Percentiles rank a stretch among this genome's conserved stretches.
Evolutionary conservation across 2,113 vertebrate species (phyloP).

Genomic region (Picathartes gymnocephalus): DNA sequence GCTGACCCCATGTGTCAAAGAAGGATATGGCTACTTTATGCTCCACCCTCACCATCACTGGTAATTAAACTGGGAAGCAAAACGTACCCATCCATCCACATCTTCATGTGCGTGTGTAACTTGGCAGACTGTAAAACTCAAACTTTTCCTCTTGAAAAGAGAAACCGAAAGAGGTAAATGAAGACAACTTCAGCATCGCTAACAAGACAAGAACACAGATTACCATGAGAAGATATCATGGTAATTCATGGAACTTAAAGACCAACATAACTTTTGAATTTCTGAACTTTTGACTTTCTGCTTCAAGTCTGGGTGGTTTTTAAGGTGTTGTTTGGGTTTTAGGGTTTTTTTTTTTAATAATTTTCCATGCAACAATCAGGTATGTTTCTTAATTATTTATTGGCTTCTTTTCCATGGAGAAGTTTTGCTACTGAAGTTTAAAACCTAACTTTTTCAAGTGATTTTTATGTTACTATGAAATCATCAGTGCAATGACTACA

Average conservation of each 20-base stretch:
- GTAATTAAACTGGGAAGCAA: neutral
- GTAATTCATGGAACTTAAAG: neutral
- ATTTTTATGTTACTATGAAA: neutral
- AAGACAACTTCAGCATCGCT: neutral
- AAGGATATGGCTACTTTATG: neutral
- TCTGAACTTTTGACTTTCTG: neutral
- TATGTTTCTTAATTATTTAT: neutral
- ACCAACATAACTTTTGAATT: neutral
- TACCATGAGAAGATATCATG: accelerated
- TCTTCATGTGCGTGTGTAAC: neutral
- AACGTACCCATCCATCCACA: accelerated
- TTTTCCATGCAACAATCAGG: neutral
- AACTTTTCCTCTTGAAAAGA: neutral
- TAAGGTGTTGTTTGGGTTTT: neutral
- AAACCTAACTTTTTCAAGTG: neutral
- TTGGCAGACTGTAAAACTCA: neutral
- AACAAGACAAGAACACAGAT: neutral
- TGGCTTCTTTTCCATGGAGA: neutral
- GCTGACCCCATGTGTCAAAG: slow-evolving; percentile 3
- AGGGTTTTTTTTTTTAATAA: neutral
- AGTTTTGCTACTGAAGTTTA: neutral
- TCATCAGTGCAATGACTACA: neutral
- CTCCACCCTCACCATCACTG: neutral
- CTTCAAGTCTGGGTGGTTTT: neutral
- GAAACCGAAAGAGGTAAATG: neutral